Evolutionary conservation across 2,888 invertebrate species (phyloP), one percentile per base, ranked within the genome.

Genomic region (Pseudanteris insignis): DNA sequence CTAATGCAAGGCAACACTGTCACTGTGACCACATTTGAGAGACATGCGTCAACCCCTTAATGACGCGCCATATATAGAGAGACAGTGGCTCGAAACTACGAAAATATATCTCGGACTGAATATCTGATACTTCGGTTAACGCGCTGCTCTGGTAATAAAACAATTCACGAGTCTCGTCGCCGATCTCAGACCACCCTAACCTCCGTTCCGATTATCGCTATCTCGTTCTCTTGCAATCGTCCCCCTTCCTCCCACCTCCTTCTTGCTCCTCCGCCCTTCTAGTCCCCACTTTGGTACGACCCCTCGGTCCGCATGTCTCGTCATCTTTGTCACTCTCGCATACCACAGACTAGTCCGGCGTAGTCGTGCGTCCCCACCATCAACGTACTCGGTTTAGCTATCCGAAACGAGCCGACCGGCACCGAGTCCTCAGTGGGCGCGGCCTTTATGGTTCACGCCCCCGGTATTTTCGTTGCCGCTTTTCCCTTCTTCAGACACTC

Each of bases 31-130:
- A 48, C 51, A 41, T 51, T 55, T 40, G 44, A 61, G 30, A 50
- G 55, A 55, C 55, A 44, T 41, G 50, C 38, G 51, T 55, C 50
- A 55, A 61, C 44, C 54, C 44, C 44, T 54, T 55, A 43, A 50
- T 50, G 54, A 54, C 38, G 66, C 65, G 66, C 71, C 73, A 70
- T 69, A 70, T 70, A 68, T 69, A 71, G 68, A 62, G 30, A 44
- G 51, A 57, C 58, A 65, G 69, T 71, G 70, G 9, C 63, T 66
- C 67, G 68, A 70, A 70, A 72, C 72, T 68, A 66, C 68, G 67
- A 70, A 74, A 50, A 47, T 60, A 62, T 72, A 72, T 72, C 69
- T 73, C 68, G 63, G 63, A 64, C 65, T 60, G 65, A 69, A 69
- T 70, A 70, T 43, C 59, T 24, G 47, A 37, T 37, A 50, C 46